Percentiles rank a stretch among this genome's conserved stretches.
phyloP scores from a whole-genome alignment of 2,113 vertebrate species.

The Neomonachus schauinslandi region DNA sequence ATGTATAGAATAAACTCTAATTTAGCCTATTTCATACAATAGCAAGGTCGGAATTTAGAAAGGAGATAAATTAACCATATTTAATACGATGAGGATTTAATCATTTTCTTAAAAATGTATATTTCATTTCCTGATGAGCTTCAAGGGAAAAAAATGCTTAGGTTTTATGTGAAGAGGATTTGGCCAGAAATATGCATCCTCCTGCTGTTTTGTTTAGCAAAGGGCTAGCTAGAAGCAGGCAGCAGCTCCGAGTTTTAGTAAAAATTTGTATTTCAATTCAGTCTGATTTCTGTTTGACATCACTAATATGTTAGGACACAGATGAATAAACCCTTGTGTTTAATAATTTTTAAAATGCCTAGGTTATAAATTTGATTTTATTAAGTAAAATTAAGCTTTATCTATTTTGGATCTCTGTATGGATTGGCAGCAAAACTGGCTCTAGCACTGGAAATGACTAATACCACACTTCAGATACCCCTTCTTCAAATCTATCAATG shows the following conservation, averaged over 20 bases:
- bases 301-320: neutral
- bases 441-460: neutral
- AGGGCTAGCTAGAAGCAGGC: neutral
- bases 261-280: neutral
- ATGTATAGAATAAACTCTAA: neutral
- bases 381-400: conserved; percentile 37
- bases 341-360: neutral
- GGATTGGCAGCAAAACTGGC: neutral
- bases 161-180: neutral
- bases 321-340: neutral
- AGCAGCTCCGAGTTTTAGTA: neutral
- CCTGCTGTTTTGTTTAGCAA: neutral
- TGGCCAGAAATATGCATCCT: neutral
- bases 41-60: neutral
- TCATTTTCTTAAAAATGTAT: conserved; percentile 2
- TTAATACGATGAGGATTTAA: conserved; percentile 25
- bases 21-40: neutral
- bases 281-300: conserved; percentile 32
- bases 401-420: neutral
- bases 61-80: neutral
- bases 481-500: neutral
- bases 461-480: neutral
- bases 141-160: neutral
- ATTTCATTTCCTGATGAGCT: conserved; percentile 40
- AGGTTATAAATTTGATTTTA: conserved; percentile 40